phyloP scores from a whole-genome alignment of 2,888 invertebrate species.

The Thelaira solivaga region DNA sequence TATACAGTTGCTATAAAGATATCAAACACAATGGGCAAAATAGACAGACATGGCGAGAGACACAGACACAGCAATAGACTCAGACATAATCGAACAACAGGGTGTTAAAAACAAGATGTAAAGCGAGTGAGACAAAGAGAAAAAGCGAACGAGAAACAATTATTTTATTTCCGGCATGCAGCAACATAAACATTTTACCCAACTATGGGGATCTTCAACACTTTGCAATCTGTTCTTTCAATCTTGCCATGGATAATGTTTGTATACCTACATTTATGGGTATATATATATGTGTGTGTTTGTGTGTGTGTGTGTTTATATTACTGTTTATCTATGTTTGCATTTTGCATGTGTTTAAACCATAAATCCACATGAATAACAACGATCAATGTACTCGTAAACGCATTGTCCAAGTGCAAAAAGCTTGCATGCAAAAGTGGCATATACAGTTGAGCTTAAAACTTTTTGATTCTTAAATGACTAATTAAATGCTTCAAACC shows the following conservation, averaged over 20 bases:
- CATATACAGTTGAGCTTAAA: not conserved
- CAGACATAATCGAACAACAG: slow-evolving; percentile 18
- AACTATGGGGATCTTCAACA: slow-evolving; percentile 48
- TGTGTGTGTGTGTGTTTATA: not conserved
- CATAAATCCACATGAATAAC: slow-evolving; percentile 34
- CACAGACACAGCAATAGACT: not conserved
- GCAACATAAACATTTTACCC: slow-evolving; percentile 45
- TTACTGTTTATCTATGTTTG: slow-evolving; percentile 5
- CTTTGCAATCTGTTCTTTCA: slow-evolving; percentile 39
- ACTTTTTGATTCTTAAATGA: too few relatives aligned
- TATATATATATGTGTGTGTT: not conserved
- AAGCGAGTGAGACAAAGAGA: too few relatives aligned
- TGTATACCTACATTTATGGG: not conserved
- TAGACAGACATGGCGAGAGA: too few relatives aligned
- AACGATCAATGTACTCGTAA: not conserved
- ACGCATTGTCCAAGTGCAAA: slow-evolving; percentile 14
- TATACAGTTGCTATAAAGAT: slow-evolving; percentile 33
- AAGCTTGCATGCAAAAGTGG: not conserved
- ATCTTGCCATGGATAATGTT: slow-evolving; percentile 25
- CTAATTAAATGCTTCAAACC: too few relatives aligned
- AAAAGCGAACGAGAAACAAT: too few relatives aligned
- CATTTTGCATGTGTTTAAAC: slow-evolving; percentile 27
- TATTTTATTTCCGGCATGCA: slow-evolving; percentile 60
- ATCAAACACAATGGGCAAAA: slow-evolving; percentile 25
- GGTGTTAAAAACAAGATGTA: slow-evolving; percentile 4